Base-by-base conservation (phyloP, 2,797 vertebrate species). In the Scomberomorus guttatus region DNA sequence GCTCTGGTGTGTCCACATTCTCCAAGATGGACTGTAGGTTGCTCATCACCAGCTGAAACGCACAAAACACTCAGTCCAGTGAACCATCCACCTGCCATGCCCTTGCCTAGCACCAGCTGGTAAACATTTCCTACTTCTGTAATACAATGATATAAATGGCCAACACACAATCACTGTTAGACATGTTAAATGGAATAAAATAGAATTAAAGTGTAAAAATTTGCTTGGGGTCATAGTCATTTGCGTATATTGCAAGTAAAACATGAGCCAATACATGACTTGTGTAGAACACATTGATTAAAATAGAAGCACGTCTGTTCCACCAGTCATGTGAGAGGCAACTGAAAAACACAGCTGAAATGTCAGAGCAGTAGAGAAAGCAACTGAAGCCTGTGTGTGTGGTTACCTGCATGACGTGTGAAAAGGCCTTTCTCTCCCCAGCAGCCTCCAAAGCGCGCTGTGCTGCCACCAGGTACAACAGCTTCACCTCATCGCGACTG, bases 361-460 rank as follows among this genome's bases (percentile, higher is more conserved):
- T 11, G 12, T 11, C 37, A 3, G 15, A 25, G 54, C 54, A 25
- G 3, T 27, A 67, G 34, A 27, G 39, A 72, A 61, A 27, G 20
- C n/a, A 61, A 24, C 13, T 24, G 17, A 44, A 17, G 1, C 20
- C 7, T 24, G 4, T 6, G 1, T 37, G 2, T 9, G 22, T 27
- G 2, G 0, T 77, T 93, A 98, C 98, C 98, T 99, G 98, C 98
- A 99, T 98, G 80, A 98, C 95, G 17, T 97, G 95, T 68, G 98
- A 98, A 95, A 99, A 99, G 55, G 97, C 97, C 93, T 99, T 99
- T 93, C 97, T 98, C 93, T 99, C 98, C 70, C 98, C 98, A 18
- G 96, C 98, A 54, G 97, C 97, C 96, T 99, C 98, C 80, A 99
- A 86, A 44, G 97, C 97, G 67, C 96, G 97, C 94, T 99, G 97